A percentile compares a stretch with the other conserved stretches of the same genome.
Conservation (phyloP, 2,888 invertebrate genomes). For the Diachrysia chrysitis region DNA sequence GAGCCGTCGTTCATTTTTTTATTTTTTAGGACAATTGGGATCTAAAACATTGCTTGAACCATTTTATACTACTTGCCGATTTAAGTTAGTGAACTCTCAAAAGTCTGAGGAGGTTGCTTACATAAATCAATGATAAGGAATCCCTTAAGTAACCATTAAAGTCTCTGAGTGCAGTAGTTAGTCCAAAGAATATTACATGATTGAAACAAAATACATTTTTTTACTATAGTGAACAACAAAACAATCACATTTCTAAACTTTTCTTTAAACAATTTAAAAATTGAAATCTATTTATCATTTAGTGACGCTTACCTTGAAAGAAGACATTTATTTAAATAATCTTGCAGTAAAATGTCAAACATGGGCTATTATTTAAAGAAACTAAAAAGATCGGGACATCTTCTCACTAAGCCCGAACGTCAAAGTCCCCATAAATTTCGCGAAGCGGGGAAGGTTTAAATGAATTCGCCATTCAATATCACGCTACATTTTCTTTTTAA, state of each 20-base stretch:
- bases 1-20: not conserved
- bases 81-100: not conserved
- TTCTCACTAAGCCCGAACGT: constrained; percentile 69
- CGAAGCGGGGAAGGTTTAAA: constrained; percentile 74
- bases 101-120: too few species aligned
- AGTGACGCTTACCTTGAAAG: not conserved
- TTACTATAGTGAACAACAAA: too few species aligned
- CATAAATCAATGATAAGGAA: too few species aligned
- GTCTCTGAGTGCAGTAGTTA: too few species aligned
- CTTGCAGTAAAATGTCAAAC: not conserved
- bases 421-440: constrained; percentile 79
- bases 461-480: constrained; percentile 85
- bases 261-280: not conserved
- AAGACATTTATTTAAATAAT: not conserved
- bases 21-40: not conserved
- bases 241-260: not conserved
- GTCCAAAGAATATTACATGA: too few species aligned
- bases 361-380: not conserved
- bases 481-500: constrained; percentile 86
- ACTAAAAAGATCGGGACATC: constrained; percentile 13
- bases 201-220: too few species aligned
- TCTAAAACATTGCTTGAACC: not conserved
- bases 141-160: too few species aligned
- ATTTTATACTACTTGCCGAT: too few species aligned
- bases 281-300: not conserved